Evolutionary conservation across 1,140 invertebrate species (phyloP).

Genomic region (Protaetia brevitarsis): DNA sequence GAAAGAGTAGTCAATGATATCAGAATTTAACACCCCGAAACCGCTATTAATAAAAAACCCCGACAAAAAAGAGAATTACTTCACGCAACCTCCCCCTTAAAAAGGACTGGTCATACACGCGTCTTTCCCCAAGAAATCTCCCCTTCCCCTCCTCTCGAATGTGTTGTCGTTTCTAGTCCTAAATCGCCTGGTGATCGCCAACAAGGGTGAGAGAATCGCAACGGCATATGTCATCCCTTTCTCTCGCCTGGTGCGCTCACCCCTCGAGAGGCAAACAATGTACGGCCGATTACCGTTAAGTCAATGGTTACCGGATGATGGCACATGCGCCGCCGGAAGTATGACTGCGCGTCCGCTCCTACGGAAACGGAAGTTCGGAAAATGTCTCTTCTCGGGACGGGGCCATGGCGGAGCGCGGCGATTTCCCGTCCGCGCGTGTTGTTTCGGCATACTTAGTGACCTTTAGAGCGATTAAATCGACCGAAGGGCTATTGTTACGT

Average conservation of each 20-base stretch:
- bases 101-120: background rate
- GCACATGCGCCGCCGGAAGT: conserved; percentile 25
- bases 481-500: background rate
- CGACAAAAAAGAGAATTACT: conserved; percentile 23
- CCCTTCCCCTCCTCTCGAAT: no score
- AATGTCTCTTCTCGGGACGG: background rate
- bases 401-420: background rate
- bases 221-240: conserved; percentile 25
- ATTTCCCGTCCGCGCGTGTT: background rate
- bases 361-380: conserved; percentile 20
- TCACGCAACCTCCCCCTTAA: conserved; percentile 18
- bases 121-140: background rate
- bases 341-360: background rate
- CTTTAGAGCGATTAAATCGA: background rate
- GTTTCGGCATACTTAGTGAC: conserved; percentile 6
- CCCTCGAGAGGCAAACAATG: conserved; percentile 24
- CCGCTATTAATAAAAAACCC: conserved; percentile 22
- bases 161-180: background rate
- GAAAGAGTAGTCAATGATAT: background rate
- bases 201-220: conserved; percentile 18
- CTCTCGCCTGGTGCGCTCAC: background rate
- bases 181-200: conserved; percentile 14
- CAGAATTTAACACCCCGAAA: conserved; percentile 29
- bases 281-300: conserved; percentile 30
- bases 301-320: conserved; percentile 27